phyloP scores from a whole-genome alignment of 2,797 vertebrate genomes.

The Macropodus opercularis region DNA sequence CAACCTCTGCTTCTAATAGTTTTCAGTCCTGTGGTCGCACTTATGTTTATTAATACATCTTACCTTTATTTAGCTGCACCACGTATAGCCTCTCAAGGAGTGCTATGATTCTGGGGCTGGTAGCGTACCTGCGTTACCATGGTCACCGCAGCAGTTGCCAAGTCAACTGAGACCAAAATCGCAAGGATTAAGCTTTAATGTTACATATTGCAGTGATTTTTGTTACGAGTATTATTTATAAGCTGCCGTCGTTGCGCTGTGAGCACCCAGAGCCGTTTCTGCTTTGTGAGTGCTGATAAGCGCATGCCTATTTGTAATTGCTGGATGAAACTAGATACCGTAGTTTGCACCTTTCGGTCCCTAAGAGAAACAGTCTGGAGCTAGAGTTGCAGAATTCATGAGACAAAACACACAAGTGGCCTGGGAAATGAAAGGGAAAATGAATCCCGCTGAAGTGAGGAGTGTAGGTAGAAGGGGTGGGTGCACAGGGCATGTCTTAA shows the following conservation, averaged over 20 bases:
- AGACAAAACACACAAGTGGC: slow-evolving; percentile 50
- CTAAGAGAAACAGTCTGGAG: slow-evolving; percentile 25
- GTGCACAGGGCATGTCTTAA: slow-evolving; percentile 67
- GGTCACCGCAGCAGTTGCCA: not conserved
- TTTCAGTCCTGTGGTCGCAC: not conserved
- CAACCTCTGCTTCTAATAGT: not conserved
- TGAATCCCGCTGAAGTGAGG: slow-evolving; percentile 68
- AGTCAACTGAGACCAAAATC: not conserved
- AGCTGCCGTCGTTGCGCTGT: not conserved
- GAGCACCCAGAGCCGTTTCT: not conserved
- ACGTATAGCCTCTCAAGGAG: not conserved
- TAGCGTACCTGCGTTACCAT: not conserved
- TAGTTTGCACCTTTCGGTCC: slow-evolving; percentile 35
- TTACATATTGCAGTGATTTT: not conserved
- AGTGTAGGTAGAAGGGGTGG: slow-evolving; percentile 64
- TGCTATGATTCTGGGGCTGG: not conserved
- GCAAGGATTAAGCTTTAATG: not conserved
- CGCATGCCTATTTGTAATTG: slow-evolving; percentile 39
- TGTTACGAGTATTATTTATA: not conserved
- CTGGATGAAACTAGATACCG: slow-evolving; percentile 38
- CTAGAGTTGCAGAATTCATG: slow-evolving; percentile 25
- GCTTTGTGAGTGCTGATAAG: slow-evolving; percentile 1
- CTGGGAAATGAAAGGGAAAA: slow-evolving; percentile 77
- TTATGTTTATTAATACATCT: too few relatives aligned
- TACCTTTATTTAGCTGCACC: too few relatives aligned